phyloP scores from a whole-genome alignment of 1,140 invertebrate genomes.

The Panagrolaimus sp. region DNA sequence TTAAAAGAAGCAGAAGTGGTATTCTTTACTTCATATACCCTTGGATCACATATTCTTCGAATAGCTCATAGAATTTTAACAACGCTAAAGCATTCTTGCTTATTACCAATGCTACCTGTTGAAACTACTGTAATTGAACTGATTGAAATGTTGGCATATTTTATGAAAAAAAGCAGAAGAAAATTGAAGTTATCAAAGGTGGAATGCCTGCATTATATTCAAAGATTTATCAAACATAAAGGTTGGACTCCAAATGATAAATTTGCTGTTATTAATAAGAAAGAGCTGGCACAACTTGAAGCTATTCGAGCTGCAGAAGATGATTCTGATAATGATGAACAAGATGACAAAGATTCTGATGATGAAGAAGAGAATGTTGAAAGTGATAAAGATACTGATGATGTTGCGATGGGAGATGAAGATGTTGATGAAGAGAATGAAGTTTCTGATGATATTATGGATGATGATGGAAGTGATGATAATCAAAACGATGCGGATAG shows the following conservation, averaged over 20 bases:
- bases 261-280: neutral
- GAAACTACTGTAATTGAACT: neutral
- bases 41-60: neutral
- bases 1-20: neutral
- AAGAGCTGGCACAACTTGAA: neutral
- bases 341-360: neutral
- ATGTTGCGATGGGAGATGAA: slow-evolving; percentile 7
- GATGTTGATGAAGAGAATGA: slow-evolving; percentile 11
- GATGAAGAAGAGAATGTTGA: slow-evolving; percentile 1
- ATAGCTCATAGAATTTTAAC: slow-evolving; percentile 3
- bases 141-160: neutral
- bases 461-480: slow-evolving; percentile 10
- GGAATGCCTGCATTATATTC: neutral
- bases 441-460: neutral
- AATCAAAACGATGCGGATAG: slow-evolving; percentile 12
- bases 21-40: neutral
- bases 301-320: neutral
- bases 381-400: neutral
- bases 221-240: neutral
- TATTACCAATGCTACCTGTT: neutral
- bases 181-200: neutral
- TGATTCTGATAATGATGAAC: neutral
- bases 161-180: neutral
- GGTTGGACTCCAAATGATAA: neutral
- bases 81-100: neutral